These are phyloP conservation scores for Hydractinia echinata DNA, from an alignment of 30 jellyfish, hydroid and myxozoan species.

Conservation along the genomic window DNA sequence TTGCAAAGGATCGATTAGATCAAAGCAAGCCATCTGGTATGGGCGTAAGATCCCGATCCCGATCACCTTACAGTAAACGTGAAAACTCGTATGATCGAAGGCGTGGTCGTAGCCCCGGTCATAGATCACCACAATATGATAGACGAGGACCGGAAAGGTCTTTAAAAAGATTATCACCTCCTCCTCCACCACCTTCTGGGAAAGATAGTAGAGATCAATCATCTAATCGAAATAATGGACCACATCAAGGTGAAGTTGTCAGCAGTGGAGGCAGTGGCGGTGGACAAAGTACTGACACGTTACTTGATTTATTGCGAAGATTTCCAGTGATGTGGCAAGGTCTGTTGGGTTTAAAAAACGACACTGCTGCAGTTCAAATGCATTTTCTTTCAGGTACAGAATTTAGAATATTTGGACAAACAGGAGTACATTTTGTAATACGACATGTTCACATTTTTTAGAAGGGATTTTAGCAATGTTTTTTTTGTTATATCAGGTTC, in stretches of 20 bases:
- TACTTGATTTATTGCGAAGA: slow-evolving; percentile 82
- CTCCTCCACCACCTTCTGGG: slow-evolving; percentile 65
- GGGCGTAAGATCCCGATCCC: background rate
- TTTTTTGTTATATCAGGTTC: slow-evolving; percentile 39
- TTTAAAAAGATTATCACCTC: slow-evolving; percentile 38
- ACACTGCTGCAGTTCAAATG: slow-evolving; percentile 99
- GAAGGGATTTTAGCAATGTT: background rate
- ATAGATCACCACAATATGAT: slow-evolving; percentile 7
- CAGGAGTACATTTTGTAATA: too few species aligned
- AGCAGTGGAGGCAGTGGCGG: slow-evolving; percentile 6
- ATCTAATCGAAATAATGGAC: background rate
- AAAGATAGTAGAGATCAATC: slow-evolving; percentile 8
- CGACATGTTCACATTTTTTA: background rate
- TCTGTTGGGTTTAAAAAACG: slow-evolving; percentile 81
- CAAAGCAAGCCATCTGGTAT: slow-evolving; percentile 7
- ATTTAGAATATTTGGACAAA: background rate
- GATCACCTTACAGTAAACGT: slow-evolving; percentile 23
- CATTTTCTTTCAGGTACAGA: slow-evolving; percentile 83
- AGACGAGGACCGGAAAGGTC: slow-evolving; percentile 12
- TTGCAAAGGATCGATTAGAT: background rate
- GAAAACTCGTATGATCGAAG: slow-evolving; percentile 36
- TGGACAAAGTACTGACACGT: slow-evolving; percentile 73
- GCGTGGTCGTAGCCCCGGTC: slow-evolving; percentile 17
- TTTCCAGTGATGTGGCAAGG: slow-evolving; percentile 99
- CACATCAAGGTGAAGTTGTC: background rate